Base-by-base conservation (phyloP, 2,888 invertebrate genomes). In the Latrodectus hesperus region DNA sequence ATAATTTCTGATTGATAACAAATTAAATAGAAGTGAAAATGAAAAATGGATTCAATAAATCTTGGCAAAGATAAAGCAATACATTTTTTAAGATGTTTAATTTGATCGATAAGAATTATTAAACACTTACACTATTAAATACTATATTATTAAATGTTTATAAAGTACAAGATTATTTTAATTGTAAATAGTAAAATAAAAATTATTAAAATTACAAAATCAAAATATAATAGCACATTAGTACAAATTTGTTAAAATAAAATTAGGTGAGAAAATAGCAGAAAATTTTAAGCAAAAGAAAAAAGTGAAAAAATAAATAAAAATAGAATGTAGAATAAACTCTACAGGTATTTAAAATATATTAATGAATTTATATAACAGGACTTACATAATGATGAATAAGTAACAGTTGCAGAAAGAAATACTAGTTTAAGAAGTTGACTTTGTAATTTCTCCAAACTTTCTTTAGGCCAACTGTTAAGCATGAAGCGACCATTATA, bases 351-450 rank as follows among this genome's bases (percentile, higher is more conserved):
- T 12, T 55, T 64, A 75, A 49, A 8, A 17, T 60, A 70, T 4
- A 26, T 10, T 22, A 68, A 53, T 16, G 4, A 78, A 14, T 55
- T n/a, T 60, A 83, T 14, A 22, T 53, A 38, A 16, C 17, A 60
- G 26, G 53, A 72, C 86, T 67, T 87, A 87, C 86, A 76, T 67
- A 73, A 65, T 2, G 72, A 52, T 12, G 76, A 71, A 53, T 77
- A 72, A 49, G 86, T 67, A 4, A 81, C 73, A 60, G 81, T 71
- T 17, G 81, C 81, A 17, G 86, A 72, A 10, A 87, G 60, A 77
- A 87, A 87, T 11, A 81, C 60, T 38, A 87, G 67, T n/a, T 77
- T 81, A 53, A 87, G 72, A 11, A 87, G 68, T 10, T 77, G 81
- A 17, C 67, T 55, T 55, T 55, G 55, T 49, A 81, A 60, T 38